A percentile compares a stretch with the other conserved stretches of the same genome.
These are phyloP conservation scores for Hymenopus coronatus DNA, from an alignment of 2,888 invertebrate genomes.

Conservation along the genomic window DNA sequence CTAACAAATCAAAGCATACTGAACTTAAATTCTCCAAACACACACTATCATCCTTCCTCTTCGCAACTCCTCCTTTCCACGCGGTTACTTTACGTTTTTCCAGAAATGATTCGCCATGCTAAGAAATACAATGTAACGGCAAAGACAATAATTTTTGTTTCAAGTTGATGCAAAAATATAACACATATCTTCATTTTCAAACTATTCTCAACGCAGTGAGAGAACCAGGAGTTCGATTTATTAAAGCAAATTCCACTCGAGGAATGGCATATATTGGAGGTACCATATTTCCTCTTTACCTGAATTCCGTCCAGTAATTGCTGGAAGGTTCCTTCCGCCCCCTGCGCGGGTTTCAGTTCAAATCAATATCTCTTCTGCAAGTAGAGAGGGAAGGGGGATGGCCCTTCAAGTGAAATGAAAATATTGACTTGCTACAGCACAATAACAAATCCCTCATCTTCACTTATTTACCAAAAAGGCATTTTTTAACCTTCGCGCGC, in stretches of 20 bases:
- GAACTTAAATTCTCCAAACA: no score
- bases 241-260: not conserved
- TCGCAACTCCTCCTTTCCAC: no score
- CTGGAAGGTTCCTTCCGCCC: not conserved
- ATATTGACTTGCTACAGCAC: slow-evolving; percentile 4
- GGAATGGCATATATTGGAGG: not conserved
- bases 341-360: not conserved
- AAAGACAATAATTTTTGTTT: no score
- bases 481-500: not conserved
- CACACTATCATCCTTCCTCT: no score
- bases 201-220: no score
- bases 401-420: not conserved
- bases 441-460: not conserved
- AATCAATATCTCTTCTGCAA: not conserved
- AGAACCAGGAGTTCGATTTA: no score
- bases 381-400: not conserved
- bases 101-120: no score
- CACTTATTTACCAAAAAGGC: not conserved
- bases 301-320: not conserved
- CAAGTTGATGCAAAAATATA: no score
- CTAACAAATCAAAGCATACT: no score
- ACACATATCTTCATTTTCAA: no score
- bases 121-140: no score
- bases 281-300: not conserved
- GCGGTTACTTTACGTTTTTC: no score